These are phyloP conservation scores for Monarcha castaneiventris DNA, from an alignment of 2,113 vertebrate genomes.

Conservation along the genomic window DNA sequence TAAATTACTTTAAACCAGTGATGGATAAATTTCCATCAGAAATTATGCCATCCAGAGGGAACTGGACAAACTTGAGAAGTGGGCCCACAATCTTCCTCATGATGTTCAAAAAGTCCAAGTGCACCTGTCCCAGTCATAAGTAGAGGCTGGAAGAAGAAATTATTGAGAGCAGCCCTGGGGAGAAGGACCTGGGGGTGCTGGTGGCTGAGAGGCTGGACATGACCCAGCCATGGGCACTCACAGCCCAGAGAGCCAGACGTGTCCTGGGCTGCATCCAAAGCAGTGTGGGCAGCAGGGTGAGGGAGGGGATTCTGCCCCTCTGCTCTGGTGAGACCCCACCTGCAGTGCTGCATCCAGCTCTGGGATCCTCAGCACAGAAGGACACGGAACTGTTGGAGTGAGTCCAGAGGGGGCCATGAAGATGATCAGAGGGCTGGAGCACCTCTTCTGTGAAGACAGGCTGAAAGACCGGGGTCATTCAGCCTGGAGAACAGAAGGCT, in stretches of 20 bases:
- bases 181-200: not conserved
- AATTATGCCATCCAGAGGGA: not conserved
- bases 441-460: not conserved
- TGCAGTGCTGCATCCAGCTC: not conserved
- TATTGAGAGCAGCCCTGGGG: not conserved
- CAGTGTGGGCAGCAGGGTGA: accelerated
- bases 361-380: not conserved
- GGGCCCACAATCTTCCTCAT: not conserved
- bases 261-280: not conserved
- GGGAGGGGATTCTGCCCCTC: not conserved
- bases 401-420: not conserved
- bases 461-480: not conserved
- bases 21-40: not conserved
- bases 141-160: not conserved
- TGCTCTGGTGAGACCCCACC: not conserved
- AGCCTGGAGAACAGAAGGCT: not conserved
- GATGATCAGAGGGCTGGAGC: not conserved
- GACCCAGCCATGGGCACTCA: not conserved
- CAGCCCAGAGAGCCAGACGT: not conserved
- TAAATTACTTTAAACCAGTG: not conserved
- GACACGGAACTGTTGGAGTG: not conserved
- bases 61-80: not conserved
- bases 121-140: not conserved
- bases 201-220: not conserved
- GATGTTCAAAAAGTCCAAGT: not conserved